Conservation (phyloP, 2,113 vertebrate species). For the Leuciscus idus region DNA sequence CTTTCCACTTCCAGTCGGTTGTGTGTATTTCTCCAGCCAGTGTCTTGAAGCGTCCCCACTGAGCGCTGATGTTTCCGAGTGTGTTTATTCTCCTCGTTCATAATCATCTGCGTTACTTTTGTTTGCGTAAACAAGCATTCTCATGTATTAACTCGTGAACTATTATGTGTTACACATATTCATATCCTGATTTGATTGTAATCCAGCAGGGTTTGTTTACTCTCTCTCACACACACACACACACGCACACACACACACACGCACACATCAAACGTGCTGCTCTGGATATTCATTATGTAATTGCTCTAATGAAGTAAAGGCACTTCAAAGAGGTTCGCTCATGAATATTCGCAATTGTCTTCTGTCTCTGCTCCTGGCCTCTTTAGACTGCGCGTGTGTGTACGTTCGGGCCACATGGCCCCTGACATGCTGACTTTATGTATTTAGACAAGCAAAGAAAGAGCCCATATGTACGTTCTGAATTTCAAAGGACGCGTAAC, state of each 20-base stretch:
- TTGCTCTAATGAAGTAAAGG: slow-evolving; percentile 52
- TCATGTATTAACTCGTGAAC: slow-evolving; percentile 1
- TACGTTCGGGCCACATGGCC: slow-evolving; percentile 47
- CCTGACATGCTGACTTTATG: slow-evolving; percentile 51
- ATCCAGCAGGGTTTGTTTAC: slow-evolving; percentile 42
- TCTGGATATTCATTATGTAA: slow-evolving; percentile 50
- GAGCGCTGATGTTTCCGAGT: neutral
- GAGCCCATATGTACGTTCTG: slow-evolving; percentile 49
- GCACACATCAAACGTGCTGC: neutral
- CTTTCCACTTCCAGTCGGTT: neutral
- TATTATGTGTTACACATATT: slow-evolving; percentile 16
- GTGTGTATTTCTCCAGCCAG: neutral
- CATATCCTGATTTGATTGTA: slow-evolving; percentile 37
- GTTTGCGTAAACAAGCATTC: neutral
- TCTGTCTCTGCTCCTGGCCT: slow-evolving; percentile 34
- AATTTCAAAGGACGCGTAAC: slow-evolving; percentile 49
- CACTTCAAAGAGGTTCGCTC: slow-evolving; percentile 51
- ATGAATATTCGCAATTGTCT: slow-evolving; percentile 54
- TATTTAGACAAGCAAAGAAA: slow-evolving; percentile 41
- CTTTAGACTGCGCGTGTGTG: neutral
- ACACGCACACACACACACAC: slow-evolving; percentile 32
- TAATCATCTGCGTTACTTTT: slow-evolving; percentile 33
- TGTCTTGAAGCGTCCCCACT: too few species aligned
- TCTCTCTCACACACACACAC: neutral
- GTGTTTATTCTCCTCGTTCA: neutral